These are phyloP conservation scores for Regulus satrapa DNA, from an alignment of 2,113 vertebrate genomes.

Conservation along the genomic window DNA sequence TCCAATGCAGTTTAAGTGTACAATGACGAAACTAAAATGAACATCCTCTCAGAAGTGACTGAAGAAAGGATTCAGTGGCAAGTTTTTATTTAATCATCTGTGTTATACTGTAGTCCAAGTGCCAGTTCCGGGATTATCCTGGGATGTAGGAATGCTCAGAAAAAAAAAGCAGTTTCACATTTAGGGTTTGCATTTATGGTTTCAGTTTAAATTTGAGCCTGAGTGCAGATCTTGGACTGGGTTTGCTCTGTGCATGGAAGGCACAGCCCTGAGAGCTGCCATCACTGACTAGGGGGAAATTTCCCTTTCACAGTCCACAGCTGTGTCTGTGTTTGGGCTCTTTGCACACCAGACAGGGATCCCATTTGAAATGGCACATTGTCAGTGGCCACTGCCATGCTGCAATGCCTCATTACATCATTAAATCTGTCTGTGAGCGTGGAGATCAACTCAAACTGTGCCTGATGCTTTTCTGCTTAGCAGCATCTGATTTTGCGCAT, in stretches of 20 bases:
- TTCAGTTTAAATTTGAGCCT: not conserved
- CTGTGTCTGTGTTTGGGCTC: not conserved
- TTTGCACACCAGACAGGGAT: not conserved
- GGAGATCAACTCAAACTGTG: not conserved
- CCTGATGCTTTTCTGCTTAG: not conserved
- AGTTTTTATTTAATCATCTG: not conserved
- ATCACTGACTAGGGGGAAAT: not conserved
- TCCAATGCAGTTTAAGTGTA: not conserved
- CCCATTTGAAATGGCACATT: not conserved
- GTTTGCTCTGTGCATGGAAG: not conserved
- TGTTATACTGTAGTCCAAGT: not conserved
- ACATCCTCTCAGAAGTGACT: not conserved
- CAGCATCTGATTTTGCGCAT: not conserved
- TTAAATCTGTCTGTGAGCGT: not conserved
- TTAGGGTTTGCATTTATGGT: not conserved
- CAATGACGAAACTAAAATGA: not conserved
- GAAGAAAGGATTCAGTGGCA: not conserved
- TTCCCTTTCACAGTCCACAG: fast-evolving
- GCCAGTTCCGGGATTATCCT: not conserved
- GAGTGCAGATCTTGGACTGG: not conserved
- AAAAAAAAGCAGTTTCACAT: not conserved
- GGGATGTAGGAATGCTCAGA: not conserved
- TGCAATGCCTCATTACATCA: not conserved
- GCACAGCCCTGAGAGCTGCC: not conserved
- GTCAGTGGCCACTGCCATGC: not conserved